These are phyloP conservation scores for Podargus strigoides DNA, from an alignment of 2,797 vertebrate species.

Conservation along the genomic window DNA sequence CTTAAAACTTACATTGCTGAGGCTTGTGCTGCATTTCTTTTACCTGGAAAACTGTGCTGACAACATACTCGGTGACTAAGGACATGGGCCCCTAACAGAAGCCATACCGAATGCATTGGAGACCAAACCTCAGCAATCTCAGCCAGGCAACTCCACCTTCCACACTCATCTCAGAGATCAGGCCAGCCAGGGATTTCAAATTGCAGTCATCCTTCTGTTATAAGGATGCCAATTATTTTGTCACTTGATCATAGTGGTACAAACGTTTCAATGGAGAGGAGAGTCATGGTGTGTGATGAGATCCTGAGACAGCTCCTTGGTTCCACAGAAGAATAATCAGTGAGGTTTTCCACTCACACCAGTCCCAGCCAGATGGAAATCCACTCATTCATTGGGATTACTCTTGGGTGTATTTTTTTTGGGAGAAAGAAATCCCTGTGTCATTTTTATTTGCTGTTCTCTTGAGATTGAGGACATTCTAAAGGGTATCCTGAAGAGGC, in stretches of 20 bases:
- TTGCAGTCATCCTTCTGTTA: neutral
- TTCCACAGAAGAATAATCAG: neutral
- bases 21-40: neutral
- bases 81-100: neutral
- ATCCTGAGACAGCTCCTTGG: neutral
- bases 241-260: neutral
- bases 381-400: neutral
- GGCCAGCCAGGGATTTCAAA: neutral
- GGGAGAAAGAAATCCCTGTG: neutral
- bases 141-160: neutral
- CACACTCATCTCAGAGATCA: neutral
- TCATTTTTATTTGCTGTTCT: neutral
- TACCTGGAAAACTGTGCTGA: neutral
- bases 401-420: neutral
- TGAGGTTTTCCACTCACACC: neutral
- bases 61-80: neutral
- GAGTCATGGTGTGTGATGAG: neutral
- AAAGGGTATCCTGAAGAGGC: neutral
- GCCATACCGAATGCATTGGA: neutral
- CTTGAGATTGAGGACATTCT: neutral
- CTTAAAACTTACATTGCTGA: neutral
- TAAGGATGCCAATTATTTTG: neutral
- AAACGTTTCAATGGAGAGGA: neutral
- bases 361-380: neutral
- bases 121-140: neutral